phyloP scores from a whole-genome alignment of 2,797 vertebrate genomes.

The Stomatorhinus walkeri region DNA sequence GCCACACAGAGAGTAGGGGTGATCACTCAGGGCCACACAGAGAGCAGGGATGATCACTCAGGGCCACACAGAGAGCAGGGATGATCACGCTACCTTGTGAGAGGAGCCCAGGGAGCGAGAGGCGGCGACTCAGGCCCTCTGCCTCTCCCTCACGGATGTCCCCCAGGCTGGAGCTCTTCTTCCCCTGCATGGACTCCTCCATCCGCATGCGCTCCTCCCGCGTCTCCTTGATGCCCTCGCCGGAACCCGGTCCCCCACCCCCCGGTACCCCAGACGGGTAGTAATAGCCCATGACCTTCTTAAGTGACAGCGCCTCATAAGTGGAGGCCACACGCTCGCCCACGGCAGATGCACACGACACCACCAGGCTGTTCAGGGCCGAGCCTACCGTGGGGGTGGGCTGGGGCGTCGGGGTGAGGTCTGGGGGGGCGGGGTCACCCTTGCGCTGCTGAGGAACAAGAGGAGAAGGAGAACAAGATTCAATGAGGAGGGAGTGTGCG shows the following conservation, averaged over 20 bases:
- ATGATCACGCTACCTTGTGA: conserved; percentile 79
- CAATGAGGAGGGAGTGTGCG: background rate
- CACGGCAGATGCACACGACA: conserved; percentile 85
- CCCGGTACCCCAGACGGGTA: conserved; percentile 42
- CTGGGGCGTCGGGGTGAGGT: conserved; percentile 53
- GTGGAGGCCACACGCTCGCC: conserved; percentile 88
- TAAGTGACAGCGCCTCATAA: conserved; percentile 84
- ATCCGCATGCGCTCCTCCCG: conserved; percentile 67
- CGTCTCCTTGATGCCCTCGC: conserved; percentile 57
- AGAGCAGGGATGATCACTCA: background rate
- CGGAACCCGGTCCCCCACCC: conserved; percentile 35
- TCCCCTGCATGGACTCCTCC: conserved; percentile 80
- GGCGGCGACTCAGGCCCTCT: conserved; percentile 76
- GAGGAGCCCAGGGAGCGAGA: conserved; percentile 88
- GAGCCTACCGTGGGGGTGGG: conserved; percentile 61
- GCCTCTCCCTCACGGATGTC: conserved; percentile 90
- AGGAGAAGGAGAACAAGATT: background rate
- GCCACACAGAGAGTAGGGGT: background rate
- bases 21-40: background rate
- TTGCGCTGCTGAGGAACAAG: conserved; percentile 39
- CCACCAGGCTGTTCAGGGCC: conserved; percentile 83
- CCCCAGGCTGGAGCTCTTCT: conserved; percentile 94
- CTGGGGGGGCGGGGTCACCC: conserved; percentile 33
- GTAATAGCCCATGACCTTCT: conserved; percentile 91
- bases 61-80: background rate